Conservation (phyloP, 2,888 invertebrate species). For the Drosophila robusta region DNA sequence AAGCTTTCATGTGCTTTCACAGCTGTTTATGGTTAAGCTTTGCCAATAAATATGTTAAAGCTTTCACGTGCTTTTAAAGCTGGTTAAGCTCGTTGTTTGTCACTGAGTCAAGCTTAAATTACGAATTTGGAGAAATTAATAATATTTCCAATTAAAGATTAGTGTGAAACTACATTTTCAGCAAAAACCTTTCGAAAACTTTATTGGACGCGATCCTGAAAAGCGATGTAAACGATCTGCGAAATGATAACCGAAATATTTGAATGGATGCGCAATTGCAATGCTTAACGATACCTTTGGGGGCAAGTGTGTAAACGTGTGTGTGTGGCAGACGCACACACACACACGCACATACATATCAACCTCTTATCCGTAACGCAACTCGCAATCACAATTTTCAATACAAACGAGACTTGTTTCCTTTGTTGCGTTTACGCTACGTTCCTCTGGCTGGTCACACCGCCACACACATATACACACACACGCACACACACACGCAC, state of each 20-base stretch:
- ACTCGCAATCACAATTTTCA: conserved; percentile 63
- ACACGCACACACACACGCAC: conserved; percentile 85
- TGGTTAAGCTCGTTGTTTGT: too few species aligned
- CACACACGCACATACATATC: not conserved
- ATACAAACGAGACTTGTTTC: conserved; percentile 61
- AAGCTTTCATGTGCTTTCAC: not conserved
- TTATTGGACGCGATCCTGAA: not conserved
- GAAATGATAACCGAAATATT: conserved; percentile 31
- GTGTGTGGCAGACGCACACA: not conserved
- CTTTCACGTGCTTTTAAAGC: not conserved
- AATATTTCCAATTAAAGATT: too few species aligned
- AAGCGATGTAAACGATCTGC: conserved; percentile 3
- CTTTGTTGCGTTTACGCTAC: conserved; percentile 54
- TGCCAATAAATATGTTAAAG: not conserved
- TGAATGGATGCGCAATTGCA: conserved; percentile 23
- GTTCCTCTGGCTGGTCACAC: conserved; percentile 21
- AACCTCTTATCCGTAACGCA: conserved; percentile 44
- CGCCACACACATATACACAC: conserved; percentile 86
- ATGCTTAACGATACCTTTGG: conserved; percentile 38
- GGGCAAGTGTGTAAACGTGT: not conserved
- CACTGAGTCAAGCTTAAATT: too few species aligned
- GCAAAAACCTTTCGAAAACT: too few species aligned
- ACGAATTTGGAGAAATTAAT: too few species aligned
- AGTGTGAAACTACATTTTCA: too few species aligned
- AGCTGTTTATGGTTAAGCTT: not conserved